These are phyloP conservation scores for Drosophila takahashii DNA, from an alignment of 1,140 invertebrate species.

Conservation along the genomic window DNA sequence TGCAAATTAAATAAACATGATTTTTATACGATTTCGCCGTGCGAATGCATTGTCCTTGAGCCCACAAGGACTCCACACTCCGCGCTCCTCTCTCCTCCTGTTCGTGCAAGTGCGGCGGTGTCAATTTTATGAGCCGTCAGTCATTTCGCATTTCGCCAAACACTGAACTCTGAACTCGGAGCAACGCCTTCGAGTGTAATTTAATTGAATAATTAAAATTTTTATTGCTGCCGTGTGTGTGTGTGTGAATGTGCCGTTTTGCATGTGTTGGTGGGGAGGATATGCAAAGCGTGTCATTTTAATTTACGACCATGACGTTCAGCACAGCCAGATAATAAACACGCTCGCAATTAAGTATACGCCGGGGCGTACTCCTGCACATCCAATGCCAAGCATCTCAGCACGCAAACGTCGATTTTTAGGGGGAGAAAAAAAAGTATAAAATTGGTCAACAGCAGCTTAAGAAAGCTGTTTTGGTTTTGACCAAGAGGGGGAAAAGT, in stretches of 20 bases:
- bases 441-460: background rate
- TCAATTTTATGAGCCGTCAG: constrained; percentile 79
- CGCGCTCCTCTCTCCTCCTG: background rate
- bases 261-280: constrained; percentile 21
- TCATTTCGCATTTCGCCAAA: constrained; percentile 70
- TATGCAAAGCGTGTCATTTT: constrained; percentile 82
- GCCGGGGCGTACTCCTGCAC: constrained; percentile 43
- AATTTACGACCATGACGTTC: constrained; percentile 80
- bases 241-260: constrained; percentile 1
- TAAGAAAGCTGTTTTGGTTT: background rate
- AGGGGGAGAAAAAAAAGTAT: background rate
- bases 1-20: constrained; percentile 83
- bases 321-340: constrained; percentile 75
- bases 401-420: constrained; percentile 28
- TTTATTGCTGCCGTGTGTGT: constrained; percentile 67
- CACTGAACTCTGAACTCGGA: constrained; percentile 19
- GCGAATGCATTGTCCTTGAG: constrained; percentile 5
- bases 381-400: constrained; percentile 29
- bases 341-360: constrained; percentile 77
- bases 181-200: constrained; percentile 79
- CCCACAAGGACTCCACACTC: background rate
- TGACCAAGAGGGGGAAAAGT: background rate
- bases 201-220: constrained; percentile 83
- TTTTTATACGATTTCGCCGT: constrained; percentile 73
- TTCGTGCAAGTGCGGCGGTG: constrained; percentile 58